Conservation (phyloP, 2,113 vertebrate species). For the Ophiodon elongatus region DNA sequence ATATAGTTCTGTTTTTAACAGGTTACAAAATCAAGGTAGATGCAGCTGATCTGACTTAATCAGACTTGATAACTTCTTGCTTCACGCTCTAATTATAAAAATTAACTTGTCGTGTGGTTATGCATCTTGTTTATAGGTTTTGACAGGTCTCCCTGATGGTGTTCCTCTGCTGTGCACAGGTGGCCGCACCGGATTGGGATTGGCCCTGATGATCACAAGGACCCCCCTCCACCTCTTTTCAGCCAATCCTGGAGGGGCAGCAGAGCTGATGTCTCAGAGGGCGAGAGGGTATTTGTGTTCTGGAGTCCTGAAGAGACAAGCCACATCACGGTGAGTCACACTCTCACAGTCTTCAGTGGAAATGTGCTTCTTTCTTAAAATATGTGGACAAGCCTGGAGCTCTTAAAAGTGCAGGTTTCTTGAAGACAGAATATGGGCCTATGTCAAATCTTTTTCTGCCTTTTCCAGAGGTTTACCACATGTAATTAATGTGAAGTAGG, state of each 20-base stretch:
- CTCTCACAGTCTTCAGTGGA: slow-evolving; percentile 25
- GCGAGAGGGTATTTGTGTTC: slow-evolving; percentile 74
- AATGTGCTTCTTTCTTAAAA: slow-evolving; percentile 27
- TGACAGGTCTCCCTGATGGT: slow-evolving; percentile 57
- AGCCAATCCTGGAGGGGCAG: slow-evolving; percentile 71
- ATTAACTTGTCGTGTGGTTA: background rate
- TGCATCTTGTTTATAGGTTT: slow-evolving; percentile 29
- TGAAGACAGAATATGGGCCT: background rate
- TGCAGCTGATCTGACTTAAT: slow-evolving; percentile 6
- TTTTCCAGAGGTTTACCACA: background rate
- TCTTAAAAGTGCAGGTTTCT: background rate
- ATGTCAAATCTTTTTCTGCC: background rate
- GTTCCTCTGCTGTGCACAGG: slow-evolving; percentile 67
- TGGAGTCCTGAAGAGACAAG: slow-evolving; percentile 79
- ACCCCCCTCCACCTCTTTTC: slow-evolving; percentile 68
- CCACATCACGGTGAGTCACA: slow-evolving; percentile 81
- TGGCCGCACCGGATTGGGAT: slow-evolving; percentile 68
- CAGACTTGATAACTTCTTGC: background rate
- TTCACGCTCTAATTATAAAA: slow-evolving; percentile 44
- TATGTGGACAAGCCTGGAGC: background rate
- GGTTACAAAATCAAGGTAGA: slow-evolving; percentile 19
- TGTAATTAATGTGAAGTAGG: background rate
- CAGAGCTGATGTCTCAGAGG: slow-evolving; percentile 79
- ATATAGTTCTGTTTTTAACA: background rate
- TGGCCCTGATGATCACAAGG: slow-evolving; percentile 81